Base-by-base conservation (phyloP, 2,888 invertebrate species). In the Chymomyza amoena region DNA sequence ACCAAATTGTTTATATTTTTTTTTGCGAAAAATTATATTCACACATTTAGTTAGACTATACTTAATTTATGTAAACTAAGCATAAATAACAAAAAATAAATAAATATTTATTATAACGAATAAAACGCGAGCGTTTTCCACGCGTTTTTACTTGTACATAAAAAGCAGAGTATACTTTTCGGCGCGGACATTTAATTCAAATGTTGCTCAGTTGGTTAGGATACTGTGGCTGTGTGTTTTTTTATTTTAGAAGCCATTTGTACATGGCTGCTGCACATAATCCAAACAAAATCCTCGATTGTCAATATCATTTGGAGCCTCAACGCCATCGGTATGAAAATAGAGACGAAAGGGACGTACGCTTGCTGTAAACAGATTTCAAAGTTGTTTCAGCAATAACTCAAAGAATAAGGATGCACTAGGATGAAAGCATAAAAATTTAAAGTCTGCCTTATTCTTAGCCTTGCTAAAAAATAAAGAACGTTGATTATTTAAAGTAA, bases 241-340 rank as follows among this genome's bases (percentile, higher is more conserved):
- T 32, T 32, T 7, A 32, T 32, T 6, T 9, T 69, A 90, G 68
- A 79, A 90, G 0, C 91, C 91, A 84, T 95, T 96, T 10, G 96
- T 96, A 89, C 97, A 97, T 0, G 97, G 97, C 84, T 96, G 97
- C 87, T 97, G 97, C 5, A 97, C 94, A 84, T 95, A 97, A 90
- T 96, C 96, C 6, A 97, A 91, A 78, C 97, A 97, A 88, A 96
- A 97, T 1, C 97, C 97, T 80, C 95, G 93, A 90, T 97, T 96
- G 59, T 94, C 95, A 0, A 94, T 91, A 82, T 97, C 96, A 6
- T 93, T 93, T 0, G 96, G 96, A 0, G 95, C 95, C 89, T 97
- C 96, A 0, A 94, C 93, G 70, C 94, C 94, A 90, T 97, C 96
- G 0, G 96, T 94, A 81, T 97, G 97, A 78, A 96, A 96, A 89